Evolutionary conservation across 2,113 vertebrate species (phyloP), one percentile per base, ranked within the genome.

Genomic region (Paedocypris sp.): DNA sequence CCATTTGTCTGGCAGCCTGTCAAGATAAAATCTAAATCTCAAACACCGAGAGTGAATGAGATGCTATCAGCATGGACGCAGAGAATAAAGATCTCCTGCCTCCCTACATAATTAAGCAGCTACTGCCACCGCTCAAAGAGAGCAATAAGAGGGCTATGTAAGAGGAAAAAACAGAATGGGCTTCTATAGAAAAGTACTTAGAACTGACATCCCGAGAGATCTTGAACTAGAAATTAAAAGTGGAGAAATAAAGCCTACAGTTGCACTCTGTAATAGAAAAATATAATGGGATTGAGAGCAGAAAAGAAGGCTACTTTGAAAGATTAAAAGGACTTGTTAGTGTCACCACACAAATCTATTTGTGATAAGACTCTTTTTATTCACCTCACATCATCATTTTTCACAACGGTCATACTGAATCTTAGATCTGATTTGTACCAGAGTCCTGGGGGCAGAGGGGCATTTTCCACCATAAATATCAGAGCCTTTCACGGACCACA

Each of bases 51-150:
- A 77, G 66, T 18, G 54, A 56, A 41, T 71, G 66, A 69, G 74
- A 26, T 32, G 66, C 71, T 80, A 72, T 80, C 77, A 74, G 56
- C 75, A 57, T 54, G 65, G 73, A 53, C 66, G 67, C 35, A 22
- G 52, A 72, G 76, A 75, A 13, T 72, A 79, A 71, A 66, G 70
- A 80, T 78, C 77, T 74, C 57, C 70, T 72, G 73, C 18, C 53
- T 49, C 70, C 43, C 73, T 85, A 77, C 76, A 85, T 82, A 80
- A 86, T 85, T 78, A 70, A 84, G 64, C 53, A 76, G 79, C 64
- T 51, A 73, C 64, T 58, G 62, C 26, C 10, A 4, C 42, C 39
- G 56, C 54, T 47, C 39, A 57, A 64, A 51, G 43, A 33, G 60
- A 71, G 62, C 56, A 67, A 70, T 61, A 51, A 12, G 11, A 70